Evolutionary conservation across 2,888 invertebrate species (phyloP), one percentile per base, ranked within the genome.

Genomic region (Tetramorium bicarinatum): DNA sequence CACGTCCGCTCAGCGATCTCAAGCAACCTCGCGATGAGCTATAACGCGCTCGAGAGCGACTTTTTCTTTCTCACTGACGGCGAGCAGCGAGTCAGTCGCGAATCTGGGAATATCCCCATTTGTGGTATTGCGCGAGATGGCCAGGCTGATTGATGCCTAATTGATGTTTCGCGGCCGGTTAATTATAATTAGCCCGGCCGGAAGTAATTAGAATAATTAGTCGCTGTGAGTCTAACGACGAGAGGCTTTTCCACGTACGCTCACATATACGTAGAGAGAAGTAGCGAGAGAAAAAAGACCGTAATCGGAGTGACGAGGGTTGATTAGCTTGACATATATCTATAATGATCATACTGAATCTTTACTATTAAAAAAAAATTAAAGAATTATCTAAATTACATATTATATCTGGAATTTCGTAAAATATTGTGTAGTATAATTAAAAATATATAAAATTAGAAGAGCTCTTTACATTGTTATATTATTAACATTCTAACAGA

Each of bases 161-260:
- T 87, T 86, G 89, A 89, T 82, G 85, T 84, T 72, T 82, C 64
- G 77, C 49, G 85, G 62, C 52, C 64, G 82, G 72, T 76, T 82
- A 79, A 85, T 87, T 86, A 76, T 84, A 76, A 84, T 88, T 83
- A 87, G 69, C 66, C 69, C 62, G 72, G 69, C 80, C 67, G 87
- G 87, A 86, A 76, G 69, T 88, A 85, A 88, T 90, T 86, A 75
- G 82, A 82, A 86, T 85, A 85, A 88, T 86, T 88, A 59, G 81
- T 69, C 83, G 25, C 64, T 64, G 77, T 44, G 76, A 74, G 77
- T 25, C 66, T 76, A 84, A 82, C 56, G 77, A 85, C 67, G 74
- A 62, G 67, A 62, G 67, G 38, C 29, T 71, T 80, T 59, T 61
- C 21, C 47, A 81, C 56, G 59, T 29, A 18, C 49, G 79, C 47